Evolutionary conservation across 2,113 vertebrate genomes (phyloP), one percentile per base, ranked within the genome.

Genomic region (Albula glossodonta): DNA sequence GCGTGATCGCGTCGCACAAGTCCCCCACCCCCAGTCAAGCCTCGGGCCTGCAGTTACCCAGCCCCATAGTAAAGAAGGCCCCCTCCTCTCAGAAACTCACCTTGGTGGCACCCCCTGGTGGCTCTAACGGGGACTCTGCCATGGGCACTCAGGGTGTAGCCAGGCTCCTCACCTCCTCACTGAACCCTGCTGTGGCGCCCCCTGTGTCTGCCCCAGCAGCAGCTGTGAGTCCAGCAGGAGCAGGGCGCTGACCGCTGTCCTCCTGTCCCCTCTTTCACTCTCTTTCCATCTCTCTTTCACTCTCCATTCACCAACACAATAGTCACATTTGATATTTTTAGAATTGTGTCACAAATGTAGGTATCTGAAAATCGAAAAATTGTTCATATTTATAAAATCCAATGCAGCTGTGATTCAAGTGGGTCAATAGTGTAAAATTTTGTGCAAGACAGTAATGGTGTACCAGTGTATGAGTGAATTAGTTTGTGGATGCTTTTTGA

Each of bases 141-240:
- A 94, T 94, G 66, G 95, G 95, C 78, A 95, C 95, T 2, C 96
- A 96, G 90, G 96, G 96, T 0, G 96, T 97, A 84, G 97, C 96
- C 84, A 97, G 97, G 87, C 51, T 97, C 85, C 85, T 97, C 89
- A 97, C 96, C n/a, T 96, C 96, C 22, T 96, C 96, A 66, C 91
- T 96, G 52, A 96, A 96, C 85, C 94, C 95, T 15, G 88, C 93
- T 7, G 90, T 90, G 51, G 95, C 93, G 70, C 95, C 94, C 91
- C 78, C 94, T 0, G 70, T 93, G 13, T 92, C 96, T 51, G 92
- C 96, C 90, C 93, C 96, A 86, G 94, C 94, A 87, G 92, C 95
- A 89, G 93, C 95, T 91, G 97, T 97, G 92, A 97, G 97, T 92
- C 85, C 2, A 17, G 49, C 31, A 41, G 51, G 50, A 66, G 56